Percentiles rank a stretch among this genome's conserved stretches.
Evolutionary conservation across 2,113 vertebrate species (phyloP).

Genomic region (Phainopepla nitens): DNA sequence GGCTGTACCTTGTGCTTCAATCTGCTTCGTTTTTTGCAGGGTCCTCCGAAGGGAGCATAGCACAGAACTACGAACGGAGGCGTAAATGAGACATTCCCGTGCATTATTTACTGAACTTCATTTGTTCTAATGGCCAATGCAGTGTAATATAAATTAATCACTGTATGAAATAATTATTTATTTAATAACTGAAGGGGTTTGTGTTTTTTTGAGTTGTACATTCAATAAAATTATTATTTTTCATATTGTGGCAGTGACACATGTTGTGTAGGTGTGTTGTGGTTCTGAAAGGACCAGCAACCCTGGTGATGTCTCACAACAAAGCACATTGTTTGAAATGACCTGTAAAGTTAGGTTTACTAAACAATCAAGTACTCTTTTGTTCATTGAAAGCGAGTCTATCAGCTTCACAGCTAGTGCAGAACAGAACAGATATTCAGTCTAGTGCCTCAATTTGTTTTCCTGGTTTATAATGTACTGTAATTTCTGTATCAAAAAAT

Average conservation of each 20-base stretch:
- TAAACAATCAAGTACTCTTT: neutral
- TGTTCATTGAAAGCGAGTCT: neutral
- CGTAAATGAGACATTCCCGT: constrained; percentile 69
- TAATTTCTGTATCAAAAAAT: constrained; percentile 62
- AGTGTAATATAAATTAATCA: constrained; percentile 69
- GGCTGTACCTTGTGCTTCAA: neutral
- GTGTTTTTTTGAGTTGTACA: constrained; percentile 58
- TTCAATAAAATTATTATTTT: constrained; percentile 78
- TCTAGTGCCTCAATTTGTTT: constrained; percentile 68
- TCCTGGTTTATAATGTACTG: constrained; percentile 59
- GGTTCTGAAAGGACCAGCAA: constrained; percentile 30
- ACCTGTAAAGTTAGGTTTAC: neutral
- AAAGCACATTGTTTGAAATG: constrained; percentile 62
- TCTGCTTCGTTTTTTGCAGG: constrained; percentile 67
- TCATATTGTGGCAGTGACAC: constrained; percentile 71
- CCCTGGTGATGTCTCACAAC: constrained; percentile 41
- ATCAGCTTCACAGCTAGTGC: constrained; percentile 48
- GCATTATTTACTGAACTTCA: constrained; percentile 55
- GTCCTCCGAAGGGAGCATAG: constrained; percentile 82
- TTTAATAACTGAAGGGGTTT: constrained; percentile 57
- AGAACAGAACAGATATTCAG: constrained; percentile 62
- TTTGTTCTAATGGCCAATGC: constrained; percentile 57
- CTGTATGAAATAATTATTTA: constrained; percentile 72
- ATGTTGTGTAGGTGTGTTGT: constrained; percentile 44
- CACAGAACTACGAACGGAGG: constrained; percentile 81